These are phyloP conservation scores for Orientallactaga sibirica DNA, from an alignment of 2,797 vertebrate genomes.

Conservation along the genomic window DNA sequence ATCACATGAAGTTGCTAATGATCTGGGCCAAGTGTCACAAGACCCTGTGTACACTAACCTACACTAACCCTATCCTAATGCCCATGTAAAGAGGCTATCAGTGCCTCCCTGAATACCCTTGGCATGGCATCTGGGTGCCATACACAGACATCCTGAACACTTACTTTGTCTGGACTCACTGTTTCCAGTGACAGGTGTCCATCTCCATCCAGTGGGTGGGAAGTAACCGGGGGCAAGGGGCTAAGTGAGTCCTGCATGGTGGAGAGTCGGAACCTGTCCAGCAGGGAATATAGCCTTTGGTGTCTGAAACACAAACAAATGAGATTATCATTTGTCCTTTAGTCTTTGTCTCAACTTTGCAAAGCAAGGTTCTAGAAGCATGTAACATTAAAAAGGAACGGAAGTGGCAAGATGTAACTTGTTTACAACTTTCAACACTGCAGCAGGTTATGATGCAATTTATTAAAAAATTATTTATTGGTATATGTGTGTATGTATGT, in stretches of 20 bases:
- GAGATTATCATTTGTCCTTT: background rate
- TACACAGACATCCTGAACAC: background rate
- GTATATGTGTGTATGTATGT: too few species aligned
- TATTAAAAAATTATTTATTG: too few species aligned
- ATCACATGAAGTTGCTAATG: background rate
- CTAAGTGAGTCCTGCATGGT: constrained; percentile 92
- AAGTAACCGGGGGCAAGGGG: constrained; percentile 92
- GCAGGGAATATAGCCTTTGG: constrained; percentile 97
- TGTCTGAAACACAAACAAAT: constrained; percentile 90
- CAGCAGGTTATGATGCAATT: background rate
- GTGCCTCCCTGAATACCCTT: accelerated
- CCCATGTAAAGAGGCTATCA: too few species aligned
- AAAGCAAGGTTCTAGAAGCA: constrained; percentile 3
- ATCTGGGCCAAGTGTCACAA: too few species aligned
- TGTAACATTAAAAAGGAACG: background rate
- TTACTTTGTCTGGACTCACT: constrained; percentile 94
- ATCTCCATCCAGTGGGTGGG: constrained; percentile 95
- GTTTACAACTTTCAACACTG: background rate
- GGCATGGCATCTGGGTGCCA: too few species aligned
- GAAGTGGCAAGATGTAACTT: accelerated
- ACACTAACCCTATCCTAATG: too few species aligned
- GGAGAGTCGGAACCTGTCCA: constrained; percentile 97
- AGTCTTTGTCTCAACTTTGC: background rate
- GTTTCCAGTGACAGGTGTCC: constrained; percentile 92
- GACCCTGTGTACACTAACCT: background rate